Conservation (phyloP, 1,140 invertebrate species). For the Brachionus manjavacas region DNA sequence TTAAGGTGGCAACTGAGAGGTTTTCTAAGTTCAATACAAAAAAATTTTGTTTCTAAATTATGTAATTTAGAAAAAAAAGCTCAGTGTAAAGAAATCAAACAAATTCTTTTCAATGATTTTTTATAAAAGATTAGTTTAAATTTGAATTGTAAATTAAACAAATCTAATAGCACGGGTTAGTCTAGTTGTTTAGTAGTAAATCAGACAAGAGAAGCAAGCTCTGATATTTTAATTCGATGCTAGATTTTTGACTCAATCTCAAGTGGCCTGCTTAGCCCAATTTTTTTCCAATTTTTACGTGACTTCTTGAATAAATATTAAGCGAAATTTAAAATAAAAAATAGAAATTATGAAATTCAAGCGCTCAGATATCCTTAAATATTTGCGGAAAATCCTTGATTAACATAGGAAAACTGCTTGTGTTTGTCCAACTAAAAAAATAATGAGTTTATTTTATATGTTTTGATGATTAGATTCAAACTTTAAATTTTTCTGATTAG, state of each 20-base stretch:
- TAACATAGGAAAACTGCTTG: neutral
- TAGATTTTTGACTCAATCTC: neutral
- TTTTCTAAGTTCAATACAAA: neutral
- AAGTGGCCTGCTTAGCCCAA: conserved; percentile 31
- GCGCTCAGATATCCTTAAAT: conserved; percentile 1
- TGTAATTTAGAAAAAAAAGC: neutral
- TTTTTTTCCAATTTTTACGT: conserved; percentile 12
- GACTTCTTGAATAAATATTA: neutral
- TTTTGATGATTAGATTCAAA: neutral
- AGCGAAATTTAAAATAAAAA: neutral
- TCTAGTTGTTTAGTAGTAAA: neutral
- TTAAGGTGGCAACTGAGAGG: neutral
- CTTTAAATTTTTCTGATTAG: neutral
- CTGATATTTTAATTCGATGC: neutral
- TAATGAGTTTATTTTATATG: neutral
- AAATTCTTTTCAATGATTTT: neutral
- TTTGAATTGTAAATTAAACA: neutral
- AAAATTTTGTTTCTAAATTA: neutral
- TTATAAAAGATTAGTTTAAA: neutral
- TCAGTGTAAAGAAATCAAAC: neutral
- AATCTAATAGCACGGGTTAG: neutral
- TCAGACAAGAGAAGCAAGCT: conserved; percentile 21
- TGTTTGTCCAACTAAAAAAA: conserved; percentile 4
- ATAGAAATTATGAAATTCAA: neutral
- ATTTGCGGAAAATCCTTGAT: conserved; percentile 4